Evolutionary conservation across 2,797 vertebrate species (phyloP).

Genomic region (Hypotaenidia philippensis): DNA sequence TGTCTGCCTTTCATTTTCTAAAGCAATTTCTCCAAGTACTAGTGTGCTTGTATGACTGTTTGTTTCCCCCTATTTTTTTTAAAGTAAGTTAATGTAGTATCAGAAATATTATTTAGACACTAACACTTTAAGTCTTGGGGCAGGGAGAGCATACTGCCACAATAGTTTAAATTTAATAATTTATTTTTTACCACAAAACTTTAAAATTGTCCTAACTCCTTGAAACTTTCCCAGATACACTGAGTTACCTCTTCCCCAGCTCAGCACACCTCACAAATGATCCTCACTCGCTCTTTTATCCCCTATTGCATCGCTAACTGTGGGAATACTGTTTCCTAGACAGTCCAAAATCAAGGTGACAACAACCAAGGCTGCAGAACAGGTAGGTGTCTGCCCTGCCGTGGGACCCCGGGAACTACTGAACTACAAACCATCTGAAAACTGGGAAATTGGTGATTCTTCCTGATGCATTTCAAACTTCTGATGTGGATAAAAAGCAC

Average conservation of each 20-base stretch:
- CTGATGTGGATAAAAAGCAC: not conserved
- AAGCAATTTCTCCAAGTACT: not conserved
- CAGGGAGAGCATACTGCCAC: not conserved
- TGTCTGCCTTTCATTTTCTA: not conserved
- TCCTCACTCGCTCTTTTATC: not conserved
- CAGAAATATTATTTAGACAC: not conserved
- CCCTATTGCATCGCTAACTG: not conserved
- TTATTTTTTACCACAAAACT: not conserved
- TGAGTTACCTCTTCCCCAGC: not conserved
- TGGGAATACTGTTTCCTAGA: not conserved
- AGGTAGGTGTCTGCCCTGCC: not conserved
- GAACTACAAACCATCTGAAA: not conserved
- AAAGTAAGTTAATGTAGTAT: not conserved
- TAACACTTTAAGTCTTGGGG: not conserved
- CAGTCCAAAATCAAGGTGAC: not conserved
- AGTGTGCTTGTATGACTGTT: not conserved
- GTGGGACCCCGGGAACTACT: not conserved
- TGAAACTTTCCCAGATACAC: not conserved
- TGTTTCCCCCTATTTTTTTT: not conserved
- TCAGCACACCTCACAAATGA: not conserved
- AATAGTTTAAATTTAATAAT: not conserved
- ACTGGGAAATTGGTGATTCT: not conserved
- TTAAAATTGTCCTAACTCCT: not conserved
- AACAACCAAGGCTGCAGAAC: not conserved
- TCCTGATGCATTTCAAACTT: not conserved